phyloP scores from a whole-genome alignment of 2,797 vertebrate genomes.

The Meriones psammophilus region DNA sequence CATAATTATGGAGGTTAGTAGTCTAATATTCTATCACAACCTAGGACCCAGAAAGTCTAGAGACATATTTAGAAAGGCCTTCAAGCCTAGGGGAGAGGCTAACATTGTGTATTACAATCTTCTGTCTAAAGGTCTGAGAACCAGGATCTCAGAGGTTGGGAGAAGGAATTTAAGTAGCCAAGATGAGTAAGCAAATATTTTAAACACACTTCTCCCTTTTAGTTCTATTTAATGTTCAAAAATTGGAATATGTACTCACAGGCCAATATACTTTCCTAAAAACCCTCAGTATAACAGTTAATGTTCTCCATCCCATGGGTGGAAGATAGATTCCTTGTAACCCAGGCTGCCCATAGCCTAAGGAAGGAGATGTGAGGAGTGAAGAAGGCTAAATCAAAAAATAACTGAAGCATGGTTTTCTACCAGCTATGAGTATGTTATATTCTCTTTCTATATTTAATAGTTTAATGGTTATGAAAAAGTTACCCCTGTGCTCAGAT shows the following conservation, averaged over 20 bases:
- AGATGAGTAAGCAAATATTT: not conserved
- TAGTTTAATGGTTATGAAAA: not conserved
- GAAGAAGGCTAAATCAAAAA: not conserved
- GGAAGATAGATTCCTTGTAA: not conserved
- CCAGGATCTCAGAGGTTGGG: too few relatives aligned
- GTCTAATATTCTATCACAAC: not conserved
- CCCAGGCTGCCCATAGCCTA: not conserved
- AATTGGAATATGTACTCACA: not conserved
- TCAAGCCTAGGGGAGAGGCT: not conserved
- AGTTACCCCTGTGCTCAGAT: too few relatives aligned
- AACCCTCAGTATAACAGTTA: not conserved
- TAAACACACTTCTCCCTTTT: not conserved
- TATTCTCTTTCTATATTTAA: constrained; percentile 17
- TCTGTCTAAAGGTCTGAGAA: not conserved
- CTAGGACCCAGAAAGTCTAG: not conserved
- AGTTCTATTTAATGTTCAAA: not conserved
- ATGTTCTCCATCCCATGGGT: not conserved
- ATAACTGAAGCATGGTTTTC: not conserved
- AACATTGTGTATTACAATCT: not conserved
- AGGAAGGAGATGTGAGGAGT: not conserved
- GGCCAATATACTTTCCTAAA: not conserved
- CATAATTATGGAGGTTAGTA: not conserved
- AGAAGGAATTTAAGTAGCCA: not conserved
- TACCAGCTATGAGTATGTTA: not conserved
- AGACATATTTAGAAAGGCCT: not conserved